These are phyloP conservation scores for Telenomus remus DNA, from an alignment of 1,140 invertebrate genomes.

Conservation along the genomic window DNA sequence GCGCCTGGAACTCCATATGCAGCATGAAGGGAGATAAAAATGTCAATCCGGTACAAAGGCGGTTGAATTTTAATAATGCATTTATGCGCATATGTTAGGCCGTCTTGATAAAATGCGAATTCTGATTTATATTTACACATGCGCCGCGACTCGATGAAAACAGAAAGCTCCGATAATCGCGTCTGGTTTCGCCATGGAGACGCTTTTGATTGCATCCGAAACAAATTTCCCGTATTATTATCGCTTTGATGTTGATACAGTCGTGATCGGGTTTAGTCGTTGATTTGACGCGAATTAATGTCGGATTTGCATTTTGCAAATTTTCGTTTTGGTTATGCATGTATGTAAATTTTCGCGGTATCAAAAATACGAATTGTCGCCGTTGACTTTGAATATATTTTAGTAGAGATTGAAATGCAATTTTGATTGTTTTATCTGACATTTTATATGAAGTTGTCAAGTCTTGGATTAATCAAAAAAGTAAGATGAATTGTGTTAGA, in stretches of 20 bases:
- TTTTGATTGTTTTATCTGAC: no score
- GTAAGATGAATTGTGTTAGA: no score
- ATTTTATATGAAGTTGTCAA: no score
- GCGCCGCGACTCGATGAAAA: slow-evolving; percentile 43
- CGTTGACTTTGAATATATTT: no score
- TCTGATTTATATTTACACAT: slow-evolving; percentile 26
- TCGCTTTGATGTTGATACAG: not conserved
- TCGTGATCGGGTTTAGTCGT: not conserved
- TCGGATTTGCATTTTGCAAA: no score
- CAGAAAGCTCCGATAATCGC: not conserved
- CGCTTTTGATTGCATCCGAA: not conserved
- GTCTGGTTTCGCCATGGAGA: no score
- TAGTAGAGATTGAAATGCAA: no score
- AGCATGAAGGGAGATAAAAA: slow-evolving; percentile 64
- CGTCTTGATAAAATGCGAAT: slow-evolving; percentile 53
- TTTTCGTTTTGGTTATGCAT: no score
- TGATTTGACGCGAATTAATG: not conserved
- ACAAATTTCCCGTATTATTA: no score
- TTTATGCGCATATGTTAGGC: slow-evolving; percentile 75
- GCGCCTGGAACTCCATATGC: slow-evolving; percentile 67
- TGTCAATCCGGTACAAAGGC: slow-evolving; percentile 67
- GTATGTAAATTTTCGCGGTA: no score
- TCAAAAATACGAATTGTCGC: no score
- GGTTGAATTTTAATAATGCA: slow-evolving; percentile 73
- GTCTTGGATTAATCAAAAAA: no score